These are phyloP conservation scores for Ictalurus punctatus DNA, from an alignment of 2,113 vertebrate species.

Conservation along the genomic window DNA sequence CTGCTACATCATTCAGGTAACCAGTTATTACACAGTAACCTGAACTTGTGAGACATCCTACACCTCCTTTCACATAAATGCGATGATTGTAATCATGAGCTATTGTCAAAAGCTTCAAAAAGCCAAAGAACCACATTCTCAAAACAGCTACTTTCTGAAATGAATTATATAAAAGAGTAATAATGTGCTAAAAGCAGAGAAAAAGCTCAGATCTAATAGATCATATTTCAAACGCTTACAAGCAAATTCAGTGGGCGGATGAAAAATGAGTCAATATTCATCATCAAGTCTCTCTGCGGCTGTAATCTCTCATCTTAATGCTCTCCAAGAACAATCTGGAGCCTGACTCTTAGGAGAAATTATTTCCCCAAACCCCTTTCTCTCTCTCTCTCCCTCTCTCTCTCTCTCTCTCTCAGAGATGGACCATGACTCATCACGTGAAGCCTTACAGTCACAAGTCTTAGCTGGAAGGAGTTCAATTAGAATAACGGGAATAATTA, in stretches of 20 bases:
- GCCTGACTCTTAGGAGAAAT: background rate
- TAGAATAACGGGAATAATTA: background rate
- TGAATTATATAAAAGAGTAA: background rate
- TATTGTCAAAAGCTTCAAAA: background rate
- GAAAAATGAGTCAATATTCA: slow-evolving; percentile 11
- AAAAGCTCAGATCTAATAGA: background rate
- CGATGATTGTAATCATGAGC: background rate
- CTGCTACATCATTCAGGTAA: background rate
- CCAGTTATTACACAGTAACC: background rate
- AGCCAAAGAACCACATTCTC: background rate
- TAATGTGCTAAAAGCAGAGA: background rate
- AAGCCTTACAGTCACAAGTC: slow-evolving; percentile 44
- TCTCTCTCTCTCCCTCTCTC: background rate
- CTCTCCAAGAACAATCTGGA: background rate
- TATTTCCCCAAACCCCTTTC: background rate
- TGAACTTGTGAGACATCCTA: background rate
- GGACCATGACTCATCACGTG: slow-evolving; percentile 15
- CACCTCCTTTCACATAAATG: background rate
- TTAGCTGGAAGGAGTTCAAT: slow-evolving; percentile 31
- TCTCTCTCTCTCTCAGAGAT: background rate
- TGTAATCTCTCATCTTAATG: slow-evolving; percentile 21
- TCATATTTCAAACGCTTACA: slow-evolving; percentile 21
- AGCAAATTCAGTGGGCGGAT: background rate
- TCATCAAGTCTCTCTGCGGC: background rate
- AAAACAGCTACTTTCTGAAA: background rate